These are phyloP conservation scores for Stenopsyche tienmushanensis DNA, from an alignment of 1,140 invertebrate species.

Conservation along the genomic window DNA sequence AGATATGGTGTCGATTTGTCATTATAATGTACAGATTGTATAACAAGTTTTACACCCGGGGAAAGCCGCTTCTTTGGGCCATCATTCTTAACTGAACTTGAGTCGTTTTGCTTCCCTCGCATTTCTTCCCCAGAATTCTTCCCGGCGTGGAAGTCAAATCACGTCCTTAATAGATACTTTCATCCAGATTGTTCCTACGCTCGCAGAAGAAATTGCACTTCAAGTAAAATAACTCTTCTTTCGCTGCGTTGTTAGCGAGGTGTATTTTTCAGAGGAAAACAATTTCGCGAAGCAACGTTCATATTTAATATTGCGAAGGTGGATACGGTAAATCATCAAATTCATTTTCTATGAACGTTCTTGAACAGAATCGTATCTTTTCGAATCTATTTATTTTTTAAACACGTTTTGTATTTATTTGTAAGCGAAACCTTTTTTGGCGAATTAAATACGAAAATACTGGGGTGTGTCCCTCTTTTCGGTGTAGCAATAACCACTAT, in stretches of 20 bases:
- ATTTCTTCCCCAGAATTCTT: not conserved
- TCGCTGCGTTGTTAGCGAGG: conserved; percentile 9
- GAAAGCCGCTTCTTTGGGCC: no score
- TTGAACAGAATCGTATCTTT: not conserved
- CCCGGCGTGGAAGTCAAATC: conserved; percentile 33
- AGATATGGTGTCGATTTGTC: no score
- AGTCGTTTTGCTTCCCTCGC: not conserved
- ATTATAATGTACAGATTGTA: no score
- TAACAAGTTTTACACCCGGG: no score
- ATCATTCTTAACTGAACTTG: conserved; percentile 21
- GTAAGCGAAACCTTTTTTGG: no score
- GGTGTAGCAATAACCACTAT: conserved; percentile 18
- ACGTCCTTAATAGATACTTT: conserved; percentile 42
- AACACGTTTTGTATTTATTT: not conserved
- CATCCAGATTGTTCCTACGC: conserved; percentile 32
- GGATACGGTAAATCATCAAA: not conserved
- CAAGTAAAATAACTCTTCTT: conserved; percentile 38
- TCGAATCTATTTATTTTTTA: not conserved
- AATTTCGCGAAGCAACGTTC: not conserved
- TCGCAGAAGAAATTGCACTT: conserved; percentile 28
- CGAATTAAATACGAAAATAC: no score
- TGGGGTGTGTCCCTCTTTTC: conserved; percentile 4
- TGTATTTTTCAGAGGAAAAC: conserved; percentile 7
- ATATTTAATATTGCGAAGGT: conserved; percentile 3
- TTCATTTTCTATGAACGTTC: no score